Evolutionary conservation across 2,113 vertebrate genomes (phyloP), one percentile per base, ranked within the genome.

Genomic region (Cryptotis parvus): DNA sequence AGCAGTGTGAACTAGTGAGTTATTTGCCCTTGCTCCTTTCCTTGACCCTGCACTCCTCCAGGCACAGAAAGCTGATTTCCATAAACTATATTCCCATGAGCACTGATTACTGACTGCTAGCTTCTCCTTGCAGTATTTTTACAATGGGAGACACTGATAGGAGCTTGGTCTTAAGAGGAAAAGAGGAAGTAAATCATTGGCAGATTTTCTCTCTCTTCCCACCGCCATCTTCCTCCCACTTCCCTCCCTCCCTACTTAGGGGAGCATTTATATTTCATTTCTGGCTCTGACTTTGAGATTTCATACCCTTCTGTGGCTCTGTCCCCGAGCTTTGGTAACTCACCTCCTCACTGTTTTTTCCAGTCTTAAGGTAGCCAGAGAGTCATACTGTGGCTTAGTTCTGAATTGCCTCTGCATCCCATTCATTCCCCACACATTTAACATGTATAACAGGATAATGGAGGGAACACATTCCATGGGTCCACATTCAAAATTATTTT

Each of bases 1-100:
- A 91, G 95, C 84, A 93, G 93, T 24, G 29, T 58, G 1, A 49
- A 79, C 84, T 14, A 63, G 29, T 12, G 37, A 27, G 27, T 55
- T 61, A 58, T 79, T 79, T 37, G 8, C 41, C 27, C 29, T 2
- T 43, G 37, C 24, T 39, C 29, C 69, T 45, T 37, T 4, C 27
- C 27, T 82, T 39, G 61, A 14, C 8, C 31, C 10, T 81, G n/a
- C 58, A 78, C 41, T 58, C 8, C 37, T 43, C 29, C 52, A 3
- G 27, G 11, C 14, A 6, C 1, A 31, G 55, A 31, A 9, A 18
- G 31, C 39, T 18, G 45, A 43, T 49, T 79, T 43, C 68, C 68
- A 41, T 37, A 81, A 77, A 73, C 6, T 12, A 4, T 9, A 43
- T 29, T 43, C 49, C n/a, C n/a, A n/a, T n/a, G n/a, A 35, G 45